Evolutionary conservation across 2,113 vertebrate genomes (phyloP).

Genomic region (Limanda limanda): DNA sequence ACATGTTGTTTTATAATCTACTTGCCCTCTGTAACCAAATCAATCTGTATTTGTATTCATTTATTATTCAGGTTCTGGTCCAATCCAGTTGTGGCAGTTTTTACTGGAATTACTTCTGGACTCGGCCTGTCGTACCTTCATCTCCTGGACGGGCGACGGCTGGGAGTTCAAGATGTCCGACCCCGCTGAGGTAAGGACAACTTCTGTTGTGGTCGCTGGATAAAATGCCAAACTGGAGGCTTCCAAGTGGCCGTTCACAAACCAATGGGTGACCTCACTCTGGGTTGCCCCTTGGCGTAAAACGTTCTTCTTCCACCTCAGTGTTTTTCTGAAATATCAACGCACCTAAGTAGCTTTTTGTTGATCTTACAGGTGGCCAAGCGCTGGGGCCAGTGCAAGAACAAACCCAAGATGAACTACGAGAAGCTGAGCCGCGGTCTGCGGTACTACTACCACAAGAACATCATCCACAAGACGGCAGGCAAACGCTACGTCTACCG

Average conservation of each 20-base stretch:
- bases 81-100: slow-evolving; percentile 88
- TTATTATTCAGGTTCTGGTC: slow-evolving; percentile 78
- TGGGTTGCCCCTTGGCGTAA: no score
- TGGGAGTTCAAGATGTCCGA: slow-evolving; percentile 90
- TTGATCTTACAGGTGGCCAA: slow-evolving; percentile 82
- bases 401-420: slow-evolving; percentile 91
- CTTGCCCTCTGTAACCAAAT: no score
- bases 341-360: not conserved
- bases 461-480: slow-evolving; percentile 90
- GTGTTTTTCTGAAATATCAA: not conserved
- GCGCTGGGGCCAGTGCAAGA: slow-evolving; percentile 89
- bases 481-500: slow-evolving; percentile 90
- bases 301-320: not conserved
- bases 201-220: not conserved
- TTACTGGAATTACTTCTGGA: slow-evolving; percentile 86
- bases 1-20: not conserved
- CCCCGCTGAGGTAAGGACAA: slow-evolving; percentile 82
- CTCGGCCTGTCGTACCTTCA: slow-evolving; percentile 82
- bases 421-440: slow-evolving; percentile 90
- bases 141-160: slow-evolving; percentile 87
- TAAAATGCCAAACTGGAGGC: no score
- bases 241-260: no score
- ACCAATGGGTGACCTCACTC: no score
- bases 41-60: not conserved
- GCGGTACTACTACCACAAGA: slow-evolving; percentile 90